phyloP scores from a whole-genome alignment of 2,888 invertebrate genomes.

The Allolobophora icterica region DNA sequence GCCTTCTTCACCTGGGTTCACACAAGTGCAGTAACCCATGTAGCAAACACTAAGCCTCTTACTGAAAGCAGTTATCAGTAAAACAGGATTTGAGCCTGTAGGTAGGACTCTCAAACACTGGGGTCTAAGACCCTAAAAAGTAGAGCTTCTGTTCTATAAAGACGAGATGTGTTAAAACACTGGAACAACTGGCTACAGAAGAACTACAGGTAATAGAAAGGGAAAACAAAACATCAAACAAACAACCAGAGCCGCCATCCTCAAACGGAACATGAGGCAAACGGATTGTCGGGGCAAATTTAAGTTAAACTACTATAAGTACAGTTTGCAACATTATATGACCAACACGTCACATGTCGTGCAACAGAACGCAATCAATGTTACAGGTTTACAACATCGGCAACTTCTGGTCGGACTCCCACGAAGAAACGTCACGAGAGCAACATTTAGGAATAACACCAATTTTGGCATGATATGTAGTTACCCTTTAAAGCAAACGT shows the following conservation, averaged over 20 bases:
- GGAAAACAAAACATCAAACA: not conserved
- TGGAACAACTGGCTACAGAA: too few relatives aligned
- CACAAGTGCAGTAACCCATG: not conserved
- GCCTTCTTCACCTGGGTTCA: not conserved
- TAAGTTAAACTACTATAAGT: not conserved
- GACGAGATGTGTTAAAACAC: not conserved
- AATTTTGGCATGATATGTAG: not conserved
- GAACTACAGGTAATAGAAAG: too few relatives aligned
- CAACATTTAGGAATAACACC: slow-evolving; percentile 12
- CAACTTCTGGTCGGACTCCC: not conserved
- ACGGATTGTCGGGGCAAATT: not conserved
- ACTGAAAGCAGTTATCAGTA: not conserved
- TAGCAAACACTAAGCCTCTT: not conserved
- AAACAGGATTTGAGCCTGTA: not conserved
- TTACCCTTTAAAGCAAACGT: not conserved
- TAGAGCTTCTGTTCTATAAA: not conserved
- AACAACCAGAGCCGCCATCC: not conserved
- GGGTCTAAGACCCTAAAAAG: not conserved
- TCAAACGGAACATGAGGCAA: not conserved
- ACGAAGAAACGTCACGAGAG: not conserved
- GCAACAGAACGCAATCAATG: not conserved
- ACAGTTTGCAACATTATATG: not conserved
- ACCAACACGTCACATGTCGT: too few relatives aligned
- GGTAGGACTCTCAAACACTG: not conserved
- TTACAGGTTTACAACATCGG: not conserved